These are phyloP conservation scores for Microplitis manilae DNA, from an alignment of 2,888 invertebrate genomes.

Conservation along the genomic window DNA sequence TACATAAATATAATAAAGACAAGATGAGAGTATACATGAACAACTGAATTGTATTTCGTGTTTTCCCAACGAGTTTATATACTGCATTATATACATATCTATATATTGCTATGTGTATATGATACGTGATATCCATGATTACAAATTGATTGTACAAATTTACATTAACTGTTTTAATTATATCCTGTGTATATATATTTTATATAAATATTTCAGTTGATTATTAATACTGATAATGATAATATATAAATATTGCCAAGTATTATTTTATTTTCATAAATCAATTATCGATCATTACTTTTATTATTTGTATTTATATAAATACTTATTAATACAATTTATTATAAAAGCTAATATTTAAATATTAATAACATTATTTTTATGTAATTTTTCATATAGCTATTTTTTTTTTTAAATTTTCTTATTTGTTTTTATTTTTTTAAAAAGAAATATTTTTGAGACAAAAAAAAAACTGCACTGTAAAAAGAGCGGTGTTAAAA, in stretches of 20 bases:
- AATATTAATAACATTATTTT: no score
- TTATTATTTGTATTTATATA: no score
- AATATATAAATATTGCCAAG: background rate
- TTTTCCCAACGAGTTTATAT: slow-evolving; percentile 13
- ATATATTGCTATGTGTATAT: background rate
- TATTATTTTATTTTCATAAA: background rate
- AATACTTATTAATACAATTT: no score
- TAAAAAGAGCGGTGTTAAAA: no score
- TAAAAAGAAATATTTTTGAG: no score
- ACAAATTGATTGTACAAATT: background rate
- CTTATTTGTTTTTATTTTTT: no score
- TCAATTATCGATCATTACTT: no score
- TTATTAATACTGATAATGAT: background rate
- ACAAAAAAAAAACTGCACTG: no score
- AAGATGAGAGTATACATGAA: background rate
- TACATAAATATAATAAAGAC: slow-evolving; percentile 9
- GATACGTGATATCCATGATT: background rate
- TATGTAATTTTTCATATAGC: no score
- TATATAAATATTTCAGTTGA: background rate
- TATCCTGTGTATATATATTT: background rate
- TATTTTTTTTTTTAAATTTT: no score
- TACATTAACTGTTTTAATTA: background rate
- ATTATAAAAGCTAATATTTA: no score
- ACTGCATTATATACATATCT: background rate
- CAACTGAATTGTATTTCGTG: background rate